Conservation (phyloP, 2,113 vertebrate species). For the Grammomys surdaster region DNA sequence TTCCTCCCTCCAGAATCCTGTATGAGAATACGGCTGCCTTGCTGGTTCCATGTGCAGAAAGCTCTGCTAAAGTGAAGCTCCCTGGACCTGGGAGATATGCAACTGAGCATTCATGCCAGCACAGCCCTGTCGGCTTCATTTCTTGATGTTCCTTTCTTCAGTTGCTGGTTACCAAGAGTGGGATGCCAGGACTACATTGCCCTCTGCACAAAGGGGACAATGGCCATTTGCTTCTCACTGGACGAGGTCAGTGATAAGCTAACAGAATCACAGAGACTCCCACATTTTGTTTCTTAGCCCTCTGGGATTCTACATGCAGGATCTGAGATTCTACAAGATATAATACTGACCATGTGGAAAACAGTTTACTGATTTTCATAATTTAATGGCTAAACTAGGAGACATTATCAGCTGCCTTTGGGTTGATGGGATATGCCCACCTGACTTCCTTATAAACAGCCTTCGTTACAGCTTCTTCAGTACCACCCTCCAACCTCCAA, state of each 20-base stretch:
- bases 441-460: background rate
- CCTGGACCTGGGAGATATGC: background rate
- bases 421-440: background rate
- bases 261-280: background rate
- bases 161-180: background rate
- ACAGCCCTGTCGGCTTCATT: background rate
- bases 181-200: background rate
- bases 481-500: background rate
- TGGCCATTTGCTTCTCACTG: background rate
- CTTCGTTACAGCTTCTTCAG: background rate
- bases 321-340: background rate
- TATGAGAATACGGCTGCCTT: background rate
- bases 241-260: background rate
- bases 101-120: background rate
- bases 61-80: background rate
- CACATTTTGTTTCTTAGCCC: background rate
- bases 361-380: background rate
- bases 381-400: background rate
- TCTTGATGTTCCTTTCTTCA: background rate
- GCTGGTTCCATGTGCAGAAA: rapidly evolving
- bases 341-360: background rate
- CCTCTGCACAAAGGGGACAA: background rate
- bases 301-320: background rate
- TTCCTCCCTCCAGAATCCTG: background rate
- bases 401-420: background rate